These are phyloP conservation scores for Eupeodes luniger DNA, from an alignment of 2,888 invertebrate species.

Conservation along the genomic window DNA sequence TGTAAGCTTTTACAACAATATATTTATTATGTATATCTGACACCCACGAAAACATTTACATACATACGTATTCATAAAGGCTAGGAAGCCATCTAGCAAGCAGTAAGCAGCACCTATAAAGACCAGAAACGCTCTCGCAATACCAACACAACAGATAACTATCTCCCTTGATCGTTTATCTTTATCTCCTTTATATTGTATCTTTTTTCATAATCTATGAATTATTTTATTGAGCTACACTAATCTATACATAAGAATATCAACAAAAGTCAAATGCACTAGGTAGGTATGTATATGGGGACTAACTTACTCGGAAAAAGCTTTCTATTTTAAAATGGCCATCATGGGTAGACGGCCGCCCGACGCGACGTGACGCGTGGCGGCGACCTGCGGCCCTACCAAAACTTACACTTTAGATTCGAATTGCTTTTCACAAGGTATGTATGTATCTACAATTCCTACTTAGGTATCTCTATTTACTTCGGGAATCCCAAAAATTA, in stretches of 20 bases:
- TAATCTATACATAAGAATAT: neutral
- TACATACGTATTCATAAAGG: no score
- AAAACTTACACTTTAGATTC: neutral
- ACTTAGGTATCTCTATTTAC: slow-evolving; percentile 33
- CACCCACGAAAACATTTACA: neutral
- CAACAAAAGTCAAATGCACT: neutral
- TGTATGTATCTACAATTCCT: neutral
- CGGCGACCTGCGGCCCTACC: no score
- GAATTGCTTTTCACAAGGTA: neutral
- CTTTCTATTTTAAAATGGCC: neutral
- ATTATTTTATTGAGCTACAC: neutral
- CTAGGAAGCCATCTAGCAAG: neutral
- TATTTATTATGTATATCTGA: neutral
- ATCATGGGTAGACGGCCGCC: neutral
- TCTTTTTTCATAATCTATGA: neutral
- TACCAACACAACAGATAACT: neutral
- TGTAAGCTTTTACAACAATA: neutral
- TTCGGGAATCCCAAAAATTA: slow-evolving; percentile 54
- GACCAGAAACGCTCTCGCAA: neutral
- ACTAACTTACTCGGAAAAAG: neutral
- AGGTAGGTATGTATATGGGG: neutral
- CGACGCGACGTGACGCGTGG: no score
- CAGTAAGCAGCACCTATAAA: neutral
- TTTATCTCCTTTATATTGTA: no score
- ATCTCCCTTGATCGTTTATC: neutral